These are phyloP conservation scores for Montifringilla adamsi DNA, from an alignment of 2,113 vertebrate species.

Conservation along the genomic window DNA sequence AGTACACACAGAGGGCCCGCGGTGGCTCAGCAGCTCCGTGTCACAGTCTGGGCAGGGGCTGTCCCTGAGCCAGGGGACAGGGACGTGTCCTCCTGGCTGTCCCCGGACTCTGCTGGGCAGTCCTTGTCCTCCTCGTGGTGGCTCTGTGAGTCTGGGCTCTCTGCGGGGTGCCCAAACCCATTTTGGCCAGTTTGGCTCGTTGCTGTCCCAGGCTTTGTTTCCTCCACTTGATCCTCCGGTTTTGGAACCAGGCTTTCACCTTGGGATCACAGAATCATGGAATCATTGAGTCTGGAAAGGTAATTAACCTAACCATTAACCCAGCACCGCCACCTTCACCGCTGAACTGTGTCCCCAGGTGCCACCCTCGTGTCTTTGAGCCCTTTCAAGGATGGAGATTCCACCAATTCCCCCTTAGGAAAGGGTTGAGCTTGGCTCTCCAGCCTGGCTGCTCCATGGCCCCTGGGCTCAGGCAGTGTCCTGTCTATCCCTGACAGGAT, in stretches of 20 bases:
- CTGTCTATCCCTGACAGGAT: rapidly evolving
- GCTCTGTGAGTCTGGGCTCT: background rate
- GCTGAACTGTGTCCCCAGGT: rapidly evolving
- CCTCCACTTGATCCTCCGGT: conserved; percentile 73
- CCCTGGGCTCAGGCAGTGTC: rapidly evolving
- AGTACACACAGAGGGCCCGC: rapidly evolving
- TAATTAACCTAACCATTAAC: rapidly evolving
- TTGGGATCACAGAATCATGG: background rate
- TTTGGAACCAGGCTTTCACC: conserved; percentile 78
- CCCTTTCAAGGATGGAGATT: rapidly evolving
- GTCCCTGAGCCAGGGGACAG: background rate
- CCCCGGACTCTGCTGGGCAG: conserved; percentile 58
- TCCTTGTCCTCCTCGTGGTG: conserved; percentile 64
- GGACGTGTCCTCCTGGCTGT: background rate
- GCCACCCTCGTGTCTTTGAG: rapidly evolving
- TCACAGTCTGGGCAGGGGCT: background rate
- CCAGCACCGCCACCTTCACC: rapidly evolving
- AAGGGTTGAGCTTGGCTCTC: background rate
- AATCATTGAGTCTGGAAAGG: rapidly evolving
- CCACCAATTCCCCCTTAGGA: background rate
- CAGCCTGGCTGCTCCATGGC: background rate
- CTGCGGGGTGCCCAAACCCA: background rate
- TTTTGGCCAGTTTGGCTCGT: conserved; percentile 19
- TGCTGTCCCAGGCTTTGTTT: conserved; percentile 71
- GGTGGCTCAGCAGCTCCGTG: background rate